phyloP scores from a whole-genome alignment of 1,140 invertebrate genomes.

The Drosophila micromelanica region DNA sequence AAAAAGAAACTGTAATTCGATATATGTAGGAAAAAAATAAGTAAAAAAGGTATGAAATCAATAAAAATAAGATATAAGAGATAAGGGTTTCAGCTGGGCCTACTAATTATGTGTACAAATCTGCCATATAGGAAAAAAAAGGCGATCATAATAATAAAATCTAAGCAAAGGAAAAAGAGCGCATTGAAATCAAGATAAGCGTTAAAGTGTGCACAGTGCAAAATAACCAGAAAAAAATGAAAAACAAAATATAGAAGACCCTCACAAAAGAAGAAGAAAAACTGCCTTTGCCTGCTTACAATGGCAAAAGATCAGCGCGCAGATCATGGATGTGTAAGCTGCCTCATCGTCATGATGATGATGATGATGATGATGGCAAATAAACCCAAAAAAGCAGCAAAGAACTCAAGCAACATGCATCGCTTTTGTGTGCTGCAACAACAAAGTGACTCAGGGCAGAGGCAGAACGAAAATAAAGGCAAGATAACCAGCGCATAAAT shows the following conservation, averaged over 20 bases:
- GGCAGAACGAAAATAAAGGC: slow-evolving; percentile 48
- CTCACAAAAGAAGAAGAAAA: slow-evolving; percentile 17
- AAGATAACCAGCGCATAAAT: slow-evolving; percentile 61
- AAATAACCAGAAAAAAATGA: slow-evolving; percentile 27
- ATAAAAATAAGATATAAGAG: slow-evolving; percentile 27
- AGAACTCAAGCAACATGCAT: slow-evolving; percentile 48
- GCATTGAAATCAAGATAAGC: slow-evolving; percentile 55
- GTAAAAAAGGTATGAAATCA: slow-evolving; percentile 31
- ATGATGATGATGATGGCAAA: slow-evolving; percentile 48
- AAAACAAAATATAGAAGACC: slow-evolving; percentile 11
- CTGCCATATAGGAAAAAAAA: slow-evolving; percentile 8
- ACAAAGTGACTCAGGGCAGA: slow-evolving; percentile 50
- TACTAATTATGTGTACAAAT: slow-evolving; percentile 31
- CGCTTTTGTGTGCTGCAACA: slow-evolving; percentile 46
- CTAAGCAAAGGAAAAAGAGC: slow-evolving; percentile 17
- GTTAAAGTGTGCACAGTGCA: slow-evolving; percentile 54
- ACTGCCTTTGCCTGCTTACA: slow-evolving; percentile 33
- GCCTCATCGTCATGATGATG: slow-evolving; percentile 9
- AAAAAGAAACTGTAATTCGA: slow-evolving; percentile 32
- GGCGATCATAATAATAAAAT: slow-evolving; percentile 22
- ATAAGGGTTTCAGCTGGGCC: slow-evolving; percentile 15
- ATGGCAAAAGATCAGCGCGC: slow-evolving; percentile 56
- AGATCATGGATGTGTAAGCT: slow-evolving; percentile 37
- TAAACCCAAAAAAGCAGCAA: slow-evolving; percentile 45
- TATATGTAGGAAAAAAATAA: neutral